phyloP scores from a whole-genome alignment of 2,888 invertebrate genomes.

The Cepaea hortensis region DNA sequence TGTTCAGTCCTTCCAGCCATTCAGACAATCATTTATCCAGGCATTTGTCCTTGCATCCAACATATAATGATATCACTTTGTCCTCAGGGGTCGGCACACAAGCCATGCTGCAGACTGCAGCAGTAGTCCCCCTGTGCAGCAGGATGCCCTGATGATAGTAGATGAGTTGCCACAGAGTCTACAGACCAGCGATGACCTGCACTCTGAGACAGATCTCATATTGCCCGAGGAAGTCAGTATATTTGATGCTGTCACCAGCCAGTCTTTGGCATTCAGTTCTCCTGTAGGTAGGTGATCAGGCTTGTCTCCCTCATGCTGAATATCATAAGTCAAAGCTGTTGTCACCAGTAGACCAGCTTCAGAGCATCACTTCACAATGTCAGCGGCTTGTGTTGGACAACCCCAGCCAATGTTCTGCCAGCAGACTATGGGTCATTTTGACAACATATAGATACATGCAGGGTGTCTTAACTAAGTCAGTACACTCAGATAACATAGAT shows the following conservation, averaged over 20 bases:
- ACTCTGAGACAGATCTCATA: constrained; percentile 54
- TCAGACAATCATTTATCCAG: background rate
- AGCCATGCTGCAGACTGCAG: background rate
- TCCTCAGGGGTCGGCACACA: constrained; percentile 6
- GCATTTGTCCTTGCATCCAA: background rate
- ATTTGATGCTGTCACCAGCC: constrained; percentile 67
- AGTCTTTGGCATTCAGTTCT: background rate
- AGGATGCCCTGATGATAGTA: constrained; percentile 30
- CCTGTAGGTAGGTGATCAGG: constrained; percentile 20
- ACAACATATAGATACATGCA: no score
- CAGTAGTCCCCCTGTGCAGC: background rate
- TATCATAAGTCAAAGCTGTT: no score
- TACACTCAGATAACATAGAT: no score
- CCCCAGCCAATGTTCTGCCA: no score
- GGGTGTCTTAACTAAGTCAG: no score
- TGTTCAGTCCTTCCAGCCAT: no score
- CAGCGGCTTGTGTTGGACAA: no score
- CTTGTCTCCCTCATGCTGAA: no score
- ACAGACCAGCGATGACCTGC: constrained; percentile 35
- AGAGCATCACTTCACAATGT: no score
- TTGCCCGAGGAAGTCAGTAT: constrained; percentile 64
- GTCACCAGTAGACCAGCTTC: no score
- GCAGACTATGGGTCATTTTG: no score
- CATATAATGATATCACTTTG: background rate
- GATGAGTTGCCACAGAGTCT: background rate